These are phyloP conservation scores for Semaprochilodus insignis DNA, from an alignment of 2,797 vertebrate species.

Conservation along the genomic window DNA sequence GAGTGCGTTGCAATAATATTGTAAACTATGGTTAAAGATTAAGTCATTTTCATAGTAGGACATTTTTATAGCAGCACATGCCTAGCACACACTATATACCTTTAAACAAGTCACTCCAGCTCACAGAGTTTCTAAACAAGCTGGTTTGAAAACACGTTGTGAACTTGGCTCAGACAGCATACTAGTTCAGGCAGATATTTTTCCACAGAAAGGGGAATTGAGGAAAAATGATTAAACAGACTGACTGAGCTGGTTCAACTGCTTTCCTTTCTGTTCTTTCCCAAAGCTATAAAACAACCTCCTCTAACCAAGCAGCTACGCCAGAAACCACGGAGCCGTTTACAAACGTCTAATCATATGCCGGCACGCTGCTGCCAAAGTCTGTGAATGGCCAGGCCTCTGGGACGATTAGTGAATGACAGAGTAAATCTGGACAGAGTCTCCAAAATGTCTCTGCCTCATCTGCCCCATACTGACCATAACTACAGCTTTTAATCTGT, in stretches of 20 bases:
- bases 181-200: slow-evolving; percentile 31
- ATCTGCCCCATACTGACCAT: slow-evolving; percentile 23
- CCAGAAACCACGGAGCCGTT: slow-evolving; percentile 45
- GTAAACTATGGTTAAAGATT: no score
- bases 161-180: slow-evolving; percentile 1
- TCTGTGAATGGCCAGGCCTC: slow-evolving; percentile 32
- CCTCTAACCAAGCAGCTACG: slow-evolving; percentile 34
- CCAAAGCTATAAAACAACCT: slow-evolving; percentile 42
- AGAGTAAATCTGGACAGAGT: slow-evolving; percentile 33
- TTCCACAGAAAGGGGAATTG: slow-evolving; percentile 35
- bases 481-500: slow-evolving; percentile 36
- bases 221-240: slow-evolving; percentile 43
- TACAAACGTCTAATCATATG: slow-evolving; percentile 54
- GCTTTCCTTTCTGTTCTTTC: slow-evolving; percentile 39
- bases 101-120: background rate
- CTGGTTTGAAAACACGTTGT: background rate
- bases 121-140: background rate
- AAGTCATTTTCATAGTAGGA: no score
- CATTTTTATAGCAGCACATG: no score
- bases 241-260: slow-evolving; percentile 44
- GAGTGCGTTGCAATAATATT: no score
- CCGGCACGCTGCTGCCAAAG: slow-evolving; percentile 27
- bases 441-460: slow-evolving; percentile 14
- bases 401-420: slow-evolving; percentile 41
- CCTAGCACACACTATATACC: background rate